Evolutionary conservation across 2,113 vertebrate genomes (phyloP).

Genomic region (Columba janthina): DNA sequence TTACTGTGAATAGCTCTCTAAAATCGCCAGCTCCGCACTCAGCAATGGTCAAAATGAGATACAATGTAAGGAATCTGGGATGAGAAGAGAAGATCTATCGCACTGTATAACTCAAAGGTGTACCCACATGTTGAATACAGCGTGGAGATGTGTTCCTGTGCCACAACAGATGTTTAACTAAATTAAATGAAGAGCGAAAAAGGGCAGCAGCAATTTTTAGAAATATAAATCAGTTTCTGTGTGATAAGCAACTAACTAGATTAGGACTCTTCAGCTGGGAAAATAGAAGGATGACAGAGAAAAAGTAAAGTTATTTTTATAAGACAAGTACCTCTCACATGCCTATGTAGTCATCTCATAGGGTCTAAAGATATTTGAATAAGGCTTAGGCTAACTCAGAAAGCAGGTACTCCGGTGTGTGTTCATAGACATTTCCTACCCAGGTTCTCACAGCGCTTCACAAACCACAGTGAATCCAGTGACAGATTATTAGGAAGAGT

Average conservation of each 20-base stretch:
- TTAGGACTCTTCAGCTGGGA: neutral
- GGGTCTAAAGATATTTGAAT: neutral
- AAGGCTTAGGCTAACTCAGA: neutral
- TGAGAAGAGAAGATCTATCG: neutral
- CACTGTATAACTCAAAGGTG: neutral
- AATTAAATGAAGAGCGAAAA: neutral
- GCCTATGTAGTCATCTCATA: accelerated
- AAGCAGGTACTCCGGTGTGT: neutral
- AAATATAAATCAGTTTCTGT: neutral
- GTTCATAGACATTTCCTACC: neutral
- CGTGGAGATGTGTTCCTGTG: neutral
- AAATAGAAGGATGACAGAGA: neutral
- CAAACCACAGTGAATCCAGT: neutral
- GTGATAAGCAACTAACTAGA: neutral
- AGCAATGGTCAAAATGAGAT: neutral
- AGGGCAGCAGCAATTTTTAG: neutral
- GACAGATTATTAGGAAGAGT: neutral
- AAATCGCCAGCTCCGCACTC: neutral
- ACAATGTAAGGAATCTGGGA: neutral
- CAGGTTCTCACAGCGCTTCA: neutral
- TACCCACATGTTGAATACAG: neutral
- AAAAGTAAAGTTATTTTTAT: neutral
- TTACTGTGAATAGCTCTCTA: neutral
- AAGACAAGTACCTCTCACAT: neutral
- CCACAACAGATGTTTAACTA: neutral